These are phyloP conservation scores for Cryptoblepharus egeriae DNA, from an alignment of 2,797 vertebrate genomes.

Conservation along the genomic window DNA sequence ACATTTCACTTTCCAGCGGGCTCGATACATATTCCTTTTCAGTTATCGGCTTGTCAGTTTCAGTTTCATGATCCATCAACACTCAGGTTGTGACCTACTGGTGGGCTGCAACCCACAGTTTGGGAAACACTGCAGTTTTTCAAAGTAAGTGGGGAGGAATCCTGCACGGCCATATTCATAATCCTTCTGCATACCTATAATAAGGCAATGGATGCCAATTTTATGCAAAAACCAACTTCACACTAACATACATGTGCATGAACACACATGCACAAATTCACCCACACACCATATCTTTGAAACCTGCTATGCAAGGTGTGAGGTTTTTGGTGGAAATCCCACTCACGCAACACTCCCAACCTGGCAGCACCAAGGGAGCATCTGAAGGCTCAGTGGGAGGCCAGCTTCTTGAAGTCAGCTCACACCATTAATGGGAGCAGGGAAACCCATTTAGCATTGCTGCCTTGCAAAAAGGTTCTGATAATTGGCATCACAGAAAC, in stretches of 20 bases:
- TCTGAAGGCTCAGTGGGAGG: background rate
- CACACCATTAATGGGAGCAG: background rate
- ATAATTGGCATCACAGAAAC: background rate
- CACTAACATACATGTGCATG: too few relatives aligned
- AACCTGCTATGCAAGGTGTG: background rate
- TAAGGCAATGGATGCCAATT: background rate
- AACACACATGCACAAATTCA: too few relatives aligned
- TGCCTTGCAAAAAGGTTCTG: background rate
- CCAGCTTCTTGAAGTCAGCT: background rate
- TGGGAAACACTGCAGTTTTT: too few relatives aligned
- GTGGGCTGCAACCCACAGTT: too few relatives aligned
- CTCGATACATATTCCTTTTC: too few relatives aligned
- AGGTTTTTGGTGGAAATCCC: rapidly evolving
- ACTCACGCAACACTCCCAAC: background rate
- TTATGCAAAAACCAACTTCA: background rate
- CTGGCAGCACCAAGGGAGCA: background rate
- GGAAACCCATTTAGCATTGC: background rate
- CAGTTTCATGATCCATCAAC: too few relatives aligned
- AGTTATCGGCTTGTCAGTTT: too few relatives aligned
- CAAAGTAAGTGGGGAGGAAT: too few relatives aligned
- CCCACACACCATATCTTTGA: background rate
- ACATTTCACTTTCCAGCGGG: too few relatives aligned
- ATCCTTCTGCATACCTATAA: background rate
- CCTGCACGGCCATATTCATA: too few relatives aligned
- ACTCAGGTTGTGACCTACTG: too few relatives aligned